Evolutionary conservation across 2,113 vertebrate genomes (phyloP).

Genomic region (Cairina moschata): DNA sequence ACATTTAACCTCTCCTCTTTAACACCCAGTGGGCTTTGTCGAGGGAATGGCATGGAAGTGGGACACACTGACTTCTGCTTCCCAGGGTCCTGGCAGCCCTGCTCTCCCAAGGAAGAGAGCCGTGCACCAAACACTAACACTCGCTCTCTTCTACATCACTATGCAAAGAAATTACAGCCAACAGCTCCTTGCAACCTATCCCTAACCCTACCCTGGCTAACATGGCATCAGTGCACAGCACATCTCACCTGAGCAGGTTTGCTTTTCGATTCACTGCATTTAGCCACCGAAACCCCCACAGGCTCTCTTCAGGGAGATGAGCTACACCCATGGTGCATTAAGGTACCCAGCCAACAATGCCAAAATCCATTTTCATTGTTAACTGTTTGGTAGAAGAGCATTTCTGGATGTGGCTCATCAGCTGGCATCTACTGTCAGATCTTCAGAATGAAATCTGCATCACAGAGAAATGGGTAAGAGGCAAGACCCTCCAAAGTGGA

Average conservation of each 20-base stretch:
- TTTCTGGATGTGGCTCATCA: conserved; percentile 8
- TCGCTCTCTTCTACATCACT: neutral
- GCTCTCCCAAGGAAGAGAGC: neutral
- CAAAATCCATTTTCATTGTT: neutral
- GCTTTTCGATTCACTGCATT: neutral
- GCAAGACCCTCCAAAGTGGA: neutral
- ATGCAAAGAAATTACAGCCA: neutral
- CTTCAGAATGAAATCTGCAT: conserved; percentile 43
- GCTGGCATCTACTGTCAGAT: neutral
- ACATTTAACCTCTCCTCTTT: neutral
- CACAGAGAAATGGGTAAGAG: neutral
- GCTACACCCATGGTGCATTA: neutral
- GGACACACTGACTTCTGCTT: neutral
- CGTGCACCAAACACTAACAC: neutral
- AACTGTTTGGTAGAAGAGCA: neutral
- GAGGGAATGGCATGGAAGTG: neutral
- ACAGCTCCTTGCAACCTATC: neutral
- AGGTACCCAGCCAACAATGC: neutral
- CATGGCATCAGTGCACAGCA: neutral
- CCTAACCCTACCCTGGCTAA: neutral
- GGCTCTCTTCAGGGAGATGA: neutral
- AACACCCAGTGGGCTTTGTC: neutral
- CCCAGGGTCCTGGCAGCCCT: neutral
- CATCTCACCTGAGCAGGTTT: neutral
- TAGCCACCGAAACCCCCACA: neutral